Conservation (phyloP, 1,140 invertebrate species). For the Akabosia matsudoensis region DNA sequence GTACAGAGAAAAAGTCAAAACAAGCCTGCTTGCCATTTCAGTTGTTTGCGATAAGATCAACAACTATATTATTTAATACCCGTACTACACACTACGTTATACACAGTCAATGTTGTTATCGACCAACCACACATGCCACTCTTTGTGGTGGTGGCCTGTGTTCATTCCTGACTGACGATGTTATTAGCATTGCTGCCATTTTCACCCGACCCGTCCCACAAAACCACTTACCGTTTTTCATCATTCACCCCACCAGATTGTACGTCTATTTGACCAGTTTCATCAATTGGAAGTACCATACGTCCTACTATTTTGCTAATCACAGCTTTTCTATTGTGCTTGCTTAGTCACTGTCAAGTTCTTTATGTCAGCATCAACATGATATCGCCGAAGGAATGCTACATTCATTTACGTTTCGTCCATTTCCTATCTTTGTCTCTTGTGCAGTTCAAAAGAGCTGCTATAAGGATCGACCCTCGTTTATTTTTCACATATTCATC, state of each 20-base stretch:
- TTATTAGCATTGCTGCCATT: background rate
- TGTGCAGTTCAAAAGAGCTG: background rate
- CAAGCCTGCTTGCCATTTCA: no score
- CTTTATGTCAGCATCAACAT: background rate
- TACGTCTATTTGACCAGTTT: no score
- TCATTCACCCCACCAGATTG: no score
- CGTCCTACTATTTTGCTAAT: background rate
- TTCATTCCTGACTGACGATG: background rate
- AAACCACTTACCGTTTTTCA: background rate
- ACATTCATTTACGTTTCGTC: background rate
- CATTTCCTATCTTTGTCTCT: background rate
- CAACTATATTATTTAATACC: no score
- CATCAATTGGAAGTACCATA: background rate
- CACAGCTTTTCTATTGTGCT: background rate
- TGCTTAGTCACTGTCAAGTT: background rate
- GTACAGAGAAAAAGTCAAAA: no score
- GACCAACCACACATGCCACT: no score
- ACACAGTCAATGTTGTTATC: no score
- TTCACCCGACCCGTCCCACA: background rate
- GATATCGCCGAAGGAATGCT: background rate
- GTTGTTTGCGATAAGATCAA: no score
- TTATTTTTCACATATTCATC: background rate
- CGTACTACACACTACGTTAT: no score
- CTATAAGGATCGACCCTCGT: no score
- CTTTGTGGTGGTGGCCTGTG: background rate